Evolutionary conservation across 2,797 vertebrate species (phyloP).

Genomic region (Darevskia nairensis): DNA sequence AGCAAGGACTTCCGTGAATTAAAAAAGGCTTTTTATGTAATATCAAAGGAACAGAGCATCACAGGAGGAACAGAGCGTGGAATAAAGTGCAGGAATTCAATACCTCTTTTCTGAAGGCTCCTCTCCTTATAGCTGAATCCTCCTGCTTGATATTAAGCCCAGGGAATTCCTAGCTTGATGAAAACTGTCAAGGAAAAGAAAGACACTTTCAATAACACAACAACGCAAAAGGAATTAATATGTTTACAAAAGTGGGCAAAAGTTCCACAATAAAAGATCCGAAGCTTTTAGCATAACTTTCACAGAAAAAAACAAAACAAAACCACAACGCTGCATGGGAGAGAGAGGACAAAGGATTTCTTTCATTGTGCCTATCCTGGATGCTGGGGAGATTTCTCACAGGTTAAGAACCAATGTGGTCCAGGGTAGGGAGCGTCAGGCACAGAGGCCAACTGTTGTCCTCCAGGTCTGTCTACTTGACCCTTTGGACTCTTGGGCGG

Average conservation of each 20-base stretch:
- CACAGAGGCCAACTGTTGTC: too few relatives aligned
- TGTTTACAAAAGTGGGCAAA: conserved; percentile 39
- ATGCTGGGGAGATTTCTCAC: not conserved
- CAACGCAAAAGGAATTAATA: conserved; percentile 5
- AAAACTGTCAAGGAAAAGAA: conserved; percentile 51
- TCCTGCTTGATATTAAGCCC: conserved; percentile 29
- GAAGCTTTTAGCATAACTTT: not conserved
- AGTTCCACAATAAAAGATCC: conserved; percentile 26
- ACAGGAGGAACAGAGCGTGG: conserved; percentile 3
- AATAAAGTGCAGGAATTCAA: conserved; percentile 35
- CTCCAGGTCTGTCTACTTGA: too few relatives aligned
- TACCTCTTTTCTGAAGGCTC: conserved; percentile 52
- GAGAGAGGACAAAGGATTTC: not conserved
- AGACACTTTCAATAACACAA: conserved; percentile 42
- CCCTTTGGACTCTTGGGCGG: too few relatives aligned
- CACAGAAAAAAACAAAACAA: not conserved
- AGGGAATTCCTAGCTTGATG: not conserved
- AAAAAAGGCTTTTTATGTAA: not conserved
- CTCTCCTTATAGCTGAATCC: conserved; percentile 40
- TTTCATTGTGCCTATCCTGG: not conserved
- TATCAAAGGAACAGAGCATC: conserved; percentile 35
- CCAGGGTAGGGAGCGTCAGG: too few relatives aligned
- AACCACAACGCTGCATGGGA: too few relatives aligned
- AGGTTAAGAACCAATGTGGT: not conserved
- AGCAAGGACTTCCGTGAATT: not conserved